Evolutionary conservation across 1,140 invertebrate genomes (phyloP), one percentile per base, ranked within the genome.

Genomic region (Bombus confusus): DNA sequence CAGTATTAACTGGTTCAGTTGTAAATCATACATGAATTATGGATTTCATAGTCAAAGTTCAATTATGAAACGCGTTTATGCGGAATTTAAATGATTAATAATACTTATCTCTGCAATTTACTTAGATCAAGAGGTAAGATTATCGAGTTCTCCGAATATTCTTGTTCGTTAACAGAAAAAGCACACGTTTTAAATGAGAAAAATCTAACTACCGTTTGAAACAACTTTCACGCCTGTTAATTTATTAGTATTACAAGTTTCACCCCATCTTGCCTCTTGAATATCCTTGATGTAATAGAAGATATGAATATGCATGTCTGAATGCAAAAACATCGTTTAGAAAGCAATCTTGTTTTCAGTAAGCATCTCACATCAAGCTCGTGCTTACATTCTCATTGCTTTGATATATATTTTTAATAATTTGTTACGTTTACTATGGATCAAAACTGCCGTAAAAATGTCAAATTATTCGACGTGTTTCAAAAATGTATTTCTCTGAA

Each of bases 211-310:
- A 73, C 41, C 41, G 34, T 73, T 73, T 73, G 8, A 15, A 73
- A 31, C 72, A 47, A 73, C 72, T 73, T 73, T 73, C 72, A 73
- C 41, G 72, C 39, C n/a, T 43, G 28, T 5, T n/a, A 73, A 73
- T 73, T 73, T 31, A 43, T 43, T 43, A 22, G 39, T 18, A 37
- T 72, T 15, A 22, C 69, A 13, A 31, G 69, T 72, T 72, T 72
- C 37, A 28, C 69, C 66, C 9, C 28, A 18, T 69, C 34, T 4
- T 18, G 66, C 34, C 22, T 34, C 68, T 69, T 25, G 37, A 41
- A 37, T 12, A 71, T 41, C 1, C 10, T n/a, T 62, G 25, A n/a
- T 62, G 28, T 62, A 62, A 62, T 28, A 4, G 59, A 62, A 28
- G 59, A 25, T 28, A 62, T 62, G 59, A n/a, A 62, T 62, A n/a